Percentiles rank a stretch among this genome's conserved stretches.
phyloP scores from a whole-genome alignment of 2,888 invertebrate genomes.

The Marasmarcha lunaedactyla region DNA sequence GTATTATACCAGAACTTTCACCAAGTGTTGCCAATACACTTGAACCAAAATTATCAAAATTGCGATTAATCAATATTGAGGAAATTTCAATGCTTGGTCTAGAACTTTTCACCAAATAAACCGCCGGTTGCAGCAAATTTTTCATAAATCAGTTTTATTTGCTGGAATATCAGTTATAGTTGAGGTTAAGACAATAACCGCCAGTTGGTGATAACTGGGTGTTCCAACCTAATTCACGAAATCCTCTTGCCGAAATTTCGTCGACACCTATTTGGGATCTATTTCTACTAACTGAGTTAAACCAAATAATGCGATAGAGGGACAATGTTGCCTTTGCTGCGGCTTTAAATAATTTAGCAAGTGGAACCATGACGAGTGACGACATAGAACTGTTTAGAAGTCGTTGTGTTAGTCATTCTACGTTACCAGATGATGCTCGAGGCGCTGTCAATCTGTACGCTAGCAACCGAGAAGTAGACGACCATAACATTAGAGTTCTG shows the following conservation, averaged over 20 bases:
- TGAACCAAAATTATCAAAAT: background rate
- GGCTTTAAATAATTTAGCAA: background rate
- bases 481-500: background rate
- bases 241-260: background rate
- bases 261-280: background rate
- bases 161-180: background rate
- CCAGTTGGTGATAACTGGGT: background rate
- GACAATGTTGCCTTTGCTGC: background rate
- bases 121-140: background rate
- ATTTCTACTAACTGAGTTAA: background rate
- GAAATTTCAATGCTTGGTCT: background rate
- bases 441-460: background rate
- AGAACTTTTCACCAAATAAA: background rate
- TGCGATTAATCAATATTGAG: background rate
- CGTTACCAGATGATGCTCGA: background rate
- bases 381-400: background rate
- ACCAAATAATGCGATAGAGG: background rate
- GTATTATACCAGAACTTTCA: slow-evolving; percentile 5
- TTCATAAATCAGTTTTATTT: background rate
- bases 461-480: background rate
- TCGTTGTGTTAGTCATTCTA: background rate
- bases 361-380: background rate
- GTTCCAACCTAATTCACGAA: background rate
- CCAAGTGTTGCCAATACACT: slow-evolving; percentile 4
- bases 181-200: background rate